Conservation (phyloP, 1,140 invertebrate species). For the Diachasmimorpha longicaudata region DNA sequence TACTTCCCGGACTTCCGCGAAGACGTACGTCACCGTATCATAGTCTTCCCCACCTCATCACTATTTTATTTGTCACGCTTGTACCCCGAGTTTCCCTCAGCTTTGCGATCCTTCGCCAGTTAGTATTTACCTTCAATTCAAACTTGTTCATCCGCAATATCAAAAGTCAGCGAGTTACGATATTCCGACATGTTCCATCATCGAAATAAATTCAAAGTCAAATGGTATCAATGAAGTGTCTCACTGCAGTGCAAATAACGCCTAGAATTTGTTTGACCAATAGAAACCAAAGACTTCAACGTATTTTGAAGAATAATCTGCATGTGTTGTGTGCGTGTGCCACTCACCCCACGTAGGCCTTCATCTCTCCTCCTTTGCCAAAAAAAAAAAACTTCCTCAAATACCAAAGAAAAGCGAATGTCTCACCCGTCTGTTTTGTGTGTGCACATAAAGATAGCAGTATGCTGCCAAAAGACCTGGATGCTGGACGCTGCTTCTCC, state of each 20-base stretch:
- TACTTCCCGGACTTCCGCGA: slow-evolving; percentile 1
- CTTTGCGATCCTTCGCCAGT: not conserved
- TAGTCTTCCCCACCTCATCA: not conserved
- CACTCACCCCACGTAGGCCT: not conserved
- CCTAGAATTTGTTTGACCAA: not conserved
- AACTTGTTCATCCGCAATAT: too few species aligned
- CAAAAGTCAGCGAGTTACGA: too few species aligned
- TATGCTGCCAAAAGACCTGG: slow-evolving; percentile 48
- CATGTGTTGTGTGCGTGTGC: not conserved
- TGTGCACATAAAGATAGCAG: slow-evolving; percentile 56
- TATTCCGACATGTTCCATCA: not conserved
- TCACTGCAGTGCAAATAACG: not conserved
- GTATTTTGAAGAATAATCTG: not conserved
- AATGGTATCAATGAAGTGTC: too few species aligned
- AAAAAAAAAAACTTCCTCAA: not conserved
- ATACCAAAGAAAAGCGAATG: slow-evolving; percentile 16
- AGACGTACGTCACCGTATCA: not conserved
- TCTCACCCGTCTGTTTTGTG: slow-evolving; percentile 45
- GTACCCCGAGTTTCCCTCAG: not conserved
- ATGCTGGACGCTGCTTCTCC: slow-evolving; percentile 44
- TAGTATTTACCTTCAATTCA: not conserved
- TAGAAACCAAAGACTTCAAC: not conserved
- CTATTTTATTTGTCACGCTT: not conserved
- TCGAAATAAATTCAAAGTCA: not conserved
- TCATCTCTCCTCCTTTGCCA: not conserved